Conservation (phyloP, 2,113 vertebrate species). For the Rhinoderma darwinii region DNA sequence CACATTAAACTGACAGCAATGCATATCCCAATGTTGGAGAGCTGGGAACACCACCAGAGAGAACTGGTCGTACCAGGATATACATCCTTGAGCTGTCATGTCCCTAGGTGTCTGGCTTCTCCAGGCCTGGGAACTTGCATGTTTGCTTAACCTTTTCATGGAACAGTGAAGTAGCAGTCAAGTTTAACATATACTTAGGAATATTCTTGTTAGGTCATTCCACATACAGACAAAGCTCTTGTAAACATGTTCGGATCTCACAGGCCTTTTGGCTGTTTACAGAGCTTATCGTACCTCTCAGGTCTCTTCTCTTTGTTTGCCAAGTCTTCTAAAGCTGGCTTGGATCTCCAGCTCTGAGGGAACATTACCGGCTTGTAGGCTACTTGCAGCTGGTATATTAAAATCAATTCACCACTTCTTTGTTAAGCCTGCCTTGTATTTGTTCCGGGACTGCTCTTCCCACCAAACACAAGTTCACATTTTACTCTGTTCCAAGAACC, state of each 20-base stretch:
- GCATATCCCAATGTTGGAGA: neutral
- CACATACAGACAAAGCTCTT: slow-evolving; percentile 37
- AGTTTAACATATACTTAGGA: slow-evolving; percentile 42
- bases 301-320: slow-evolving; percentile 20
- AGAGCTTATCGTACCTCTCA: slow-evolving; percentile 5
- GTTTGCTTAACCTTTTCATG: slow-evolving; percentile 57
- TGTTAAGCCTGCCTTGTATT: neutral
- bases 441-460: neutral
- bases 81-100: slow-evolving; percentile 56
- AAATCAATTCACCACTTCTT: neutral
- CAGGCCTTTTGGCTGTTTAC: neutral
- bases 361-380: neutral
- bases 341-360: neutral
- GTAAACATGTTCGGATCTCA: slow-evolving; percentile 34
- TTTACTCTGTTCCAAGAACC: neutral
- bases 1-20: neutral
- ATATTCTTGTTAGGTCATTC: slow-evolving; percentile 34
- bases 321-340: slow-evolving; percentile 6
- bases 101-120: neutral
- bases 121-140: slow-evolving; percentile 48
- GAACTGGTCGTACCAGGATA: slow-evolving; percentile 50
- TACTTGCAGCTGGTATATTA: neutral
- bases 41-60: slow-evolving; percentile 44
- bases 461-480: neutral
- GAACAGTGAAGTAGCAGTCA: slow-evolving; percentile 44